Conservation (phyloP, 2,888 invertebrate genomes). For the Mythimna vitellina region DNA sequence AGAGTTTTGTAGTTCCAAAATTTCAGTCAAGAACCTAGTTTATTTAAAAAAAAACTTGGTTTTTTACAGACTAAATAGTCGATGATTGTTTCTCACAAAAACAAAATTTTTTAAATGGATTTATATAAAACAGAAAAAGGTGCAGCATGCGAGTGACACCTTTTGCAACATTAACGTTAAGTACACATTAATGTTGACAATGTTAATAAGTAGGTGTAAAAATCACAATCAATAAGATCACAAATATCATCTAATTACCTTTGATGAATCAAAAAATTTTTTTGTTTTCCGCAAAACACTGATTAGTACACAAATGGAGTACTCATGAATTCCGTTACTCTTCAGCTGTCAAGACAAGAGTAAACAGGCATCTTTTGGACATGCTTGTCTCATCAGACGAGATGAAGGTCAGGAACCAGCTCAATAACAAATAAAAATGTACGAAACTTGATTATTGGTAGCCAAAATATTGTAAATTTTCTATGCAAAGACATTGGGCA, state of each 20-base stretch:
- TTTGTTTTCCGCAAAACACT: background rate
- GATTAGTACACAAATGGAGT: slow-evolving; percentile 34
- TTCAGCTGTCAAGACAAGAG: background rate
- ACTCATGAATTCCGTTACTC: background rate
- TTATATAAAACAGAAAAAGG: background rate
- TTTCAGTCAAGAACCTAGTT: too few species aligned
- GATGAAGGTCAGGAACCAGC: background rate
- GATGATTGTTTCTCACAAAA: background rate
- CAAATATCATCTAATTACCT: slow-evolving; percentile 47
- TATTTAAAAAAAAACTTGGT: too few species aligned
- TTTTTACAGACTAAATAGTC: background rate
- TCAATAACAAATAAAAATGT: background rate
- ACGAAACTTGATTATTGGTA: background rate
- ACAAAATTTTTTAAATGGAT: slow-evolving; percentile 3
- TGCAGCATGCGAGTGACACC: slow-evolving; percentile 24
- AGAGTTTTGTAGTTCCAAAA: too few species aligned
- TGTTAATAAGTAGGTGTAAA: slow-evolving; percentile 54
- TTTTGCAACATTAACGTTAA: slow-evolving; percentile 30
- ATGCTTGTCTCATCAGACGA: background rate
- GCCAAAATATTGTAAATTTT: too few species aligned
- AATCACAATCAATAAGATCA: slow-evolving; percentile 65
- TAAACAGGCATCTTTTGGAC: background rate
- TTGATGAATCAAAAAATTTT: slow-evolving; percentile 37
- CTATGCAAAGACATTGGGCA: background rate
- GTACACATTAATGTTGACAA: slow-evolving; percentile 38